Conservation (phyloP, 2,888 invertebrate species). For the Megastigmus dorsalis region DNA sequence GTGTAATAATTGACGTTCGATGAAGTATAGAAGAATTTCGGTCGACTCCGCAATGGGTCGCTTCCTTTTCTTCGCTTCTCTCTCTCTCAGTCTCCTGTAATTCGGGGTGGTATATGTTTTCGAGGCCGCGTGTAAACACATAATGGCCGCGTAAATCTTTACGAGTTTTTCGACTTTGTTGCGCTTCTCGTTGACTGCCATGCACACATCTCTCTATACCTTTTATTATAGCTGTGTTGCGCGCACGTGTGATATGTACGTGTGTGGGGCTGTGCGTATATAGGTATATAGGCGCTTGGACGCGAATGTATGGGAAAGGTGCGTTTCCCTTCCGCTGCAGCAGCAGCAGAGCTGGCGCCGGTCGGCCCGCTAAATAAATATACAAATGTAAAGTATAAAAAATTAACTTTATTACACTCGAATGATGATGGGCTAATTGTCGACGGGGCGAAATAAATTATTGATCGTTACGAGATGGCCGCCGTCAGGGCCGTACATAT, state of each 20-base stretch:
- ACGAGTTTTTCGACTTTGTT: slow-evolving; percentile 18
- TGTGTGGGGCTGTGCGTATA: too few relatives aligned
- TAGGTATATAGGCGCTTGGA: too few relatives aligned
- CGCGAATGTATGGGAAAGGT: background rate
- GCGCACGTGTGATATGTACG: too few relatives aligned
- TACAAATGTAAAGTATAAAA: too few relatives aligned
- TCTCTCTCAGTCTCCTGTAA: background rate
- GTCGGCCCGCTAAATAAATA: too few relatives aligned
- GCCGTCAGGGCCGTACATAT: background rate
- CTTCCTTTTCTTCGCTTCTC: background rate
- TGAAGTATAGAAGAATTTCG: slow-evolving; percentile 16
- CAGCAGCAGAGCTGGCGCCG: too few relatives aligned
- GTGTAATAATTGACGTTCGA: slow-evolving; percentile 33
- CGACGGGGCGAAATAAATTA: too few relatives aligned
- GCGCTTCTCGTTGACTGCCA: background rate
- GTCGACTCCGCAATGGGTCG: background rate
- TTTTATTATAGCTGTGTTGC: too few relatives aligned
- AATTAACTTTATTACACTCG: too few relatives aligned
- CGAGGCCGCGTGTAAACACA: background rate
- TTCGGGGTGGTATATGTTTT: background rate
- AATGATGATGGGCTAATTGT: too few relatives aligned
- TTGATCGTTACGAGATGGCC: too few relatives aligned
- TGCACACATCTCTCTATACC: too few relatives aligned
- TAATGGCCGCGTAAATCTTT: slow-evolving; percentile 35
- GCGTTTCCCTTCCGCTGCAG: background rate